phyloP scores from a whole-genome alignment of 2,888 invertebrate species.

The Aporophyla lueneburgensis region DNA sequence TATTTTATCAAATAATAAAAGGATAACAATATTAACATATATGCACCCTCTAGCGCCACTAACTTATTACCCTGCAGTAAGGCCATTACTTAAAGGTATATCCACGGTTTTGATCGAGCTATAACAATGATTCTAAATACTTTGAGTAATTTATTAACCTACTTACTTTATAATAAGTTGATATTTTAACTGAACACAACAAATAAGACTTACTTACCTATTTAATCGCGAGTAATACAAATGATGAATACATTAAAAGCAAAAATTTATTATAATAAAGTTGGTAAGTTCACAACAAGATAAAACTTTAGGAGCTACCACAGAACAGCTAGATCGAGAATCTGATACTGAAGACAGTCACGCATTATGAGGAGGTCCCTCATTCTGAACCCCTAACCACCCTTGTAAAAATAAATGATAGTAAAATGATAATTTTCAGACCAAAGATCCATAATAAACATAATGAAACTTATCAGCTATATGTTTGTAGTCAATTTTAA shows the following conservation, averaged over 20 bases:
- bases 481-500: background rate
- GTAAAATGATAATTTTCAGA: background rate
- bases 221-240: background rate
- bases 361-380: background rate
- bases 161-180: no score
- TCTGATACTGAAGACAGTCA: no score
- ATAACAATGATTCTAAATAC: background rate
- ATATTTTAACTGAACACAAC: no score
- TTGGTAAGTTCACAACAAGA: background rate
- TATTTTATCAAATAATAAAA: slow-evolving; percentile 1
- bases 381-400: background rate
- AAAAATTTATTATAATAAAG: no score
- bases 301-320: background rate
- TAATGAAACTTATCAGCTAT: background rate
- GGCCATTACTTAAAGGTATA: no score
- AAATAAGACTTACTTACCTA: background rate
- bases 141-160: background rate
- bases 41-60: background rate
- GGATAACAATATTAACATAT: background rate
- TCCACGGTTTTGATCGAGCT: background rate
- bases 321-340: background rate
- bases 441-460: background rate
- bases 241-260: background rate
- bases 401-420: background rate
- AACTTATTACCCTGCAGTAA: background rate